Evolutionary conservation across 2,888 invertebrate genomes (phyloP).

Genomic region (Catocala sponsa): DNA sequence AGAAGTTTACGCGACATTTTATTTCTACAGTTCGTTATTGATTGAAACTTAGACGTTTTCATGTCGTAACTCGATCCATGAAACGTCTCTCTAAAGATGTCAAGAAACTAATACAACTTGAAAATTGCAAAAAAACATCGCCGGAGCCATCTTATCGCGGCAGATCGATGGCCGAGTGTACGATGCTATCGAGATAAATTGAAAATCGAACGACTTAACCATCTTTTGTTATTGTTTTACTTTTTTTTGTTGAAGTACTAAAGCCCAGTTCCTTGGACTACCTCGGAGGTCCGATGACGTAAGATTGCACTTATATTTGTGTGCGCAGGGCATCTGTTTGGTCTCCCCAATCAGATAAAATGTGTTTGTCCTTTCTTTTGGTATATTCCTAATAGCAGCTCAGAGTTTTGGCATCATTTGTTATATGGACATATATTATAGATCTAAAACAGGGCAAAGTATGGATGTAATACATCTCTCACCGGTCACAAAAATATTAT

Average conservation of each 20-base stretch:
- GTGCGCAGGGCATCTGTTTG: no score
- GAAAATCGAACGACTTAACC: slow-evolving; percentile 9
- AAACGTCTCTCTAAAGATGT: slow-evolving; percentile 15
- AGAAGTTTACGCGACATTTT: not conserved
- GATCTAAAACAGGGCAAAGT: no score
- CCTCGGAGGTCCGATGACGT: no score
- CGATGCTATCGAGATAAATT: slow-evolving; percentile 13
- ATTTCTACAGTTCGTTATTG: slow-evolving; percentile 7
- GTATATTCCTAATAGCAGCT: no score
- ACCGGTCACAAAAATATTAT: no score
- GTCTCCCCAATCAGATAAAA: no score
- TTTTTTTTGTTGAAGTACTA: not conserved
- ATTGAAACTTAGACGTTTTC: slow-evolving; percentile 11
- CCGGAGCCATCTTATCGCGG: slow-evolving; percentile 6
- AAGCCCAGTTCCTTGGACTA: no score
- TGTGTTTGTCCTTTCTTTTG: no score
- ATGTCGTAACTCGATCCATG: slow-evolving; percentile 7
- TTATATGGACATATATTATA: no score
- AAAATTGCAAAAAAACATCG: slow-evolving; percentile 14
- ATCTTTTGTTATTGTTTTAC: not conserved
- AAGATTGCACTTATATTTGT: no score
- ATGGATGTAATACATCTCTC: no score
- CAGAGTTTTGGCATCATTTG: no score
- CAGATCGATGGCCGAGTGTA: slow-evolving; percentile 5
- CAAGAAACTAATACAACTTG: slow-evolving; percentile 15